phyloP scores from a whole-genome alignment of 2,888 invertebrate genomes.

The Rhyacophila evoluta region DNA sequence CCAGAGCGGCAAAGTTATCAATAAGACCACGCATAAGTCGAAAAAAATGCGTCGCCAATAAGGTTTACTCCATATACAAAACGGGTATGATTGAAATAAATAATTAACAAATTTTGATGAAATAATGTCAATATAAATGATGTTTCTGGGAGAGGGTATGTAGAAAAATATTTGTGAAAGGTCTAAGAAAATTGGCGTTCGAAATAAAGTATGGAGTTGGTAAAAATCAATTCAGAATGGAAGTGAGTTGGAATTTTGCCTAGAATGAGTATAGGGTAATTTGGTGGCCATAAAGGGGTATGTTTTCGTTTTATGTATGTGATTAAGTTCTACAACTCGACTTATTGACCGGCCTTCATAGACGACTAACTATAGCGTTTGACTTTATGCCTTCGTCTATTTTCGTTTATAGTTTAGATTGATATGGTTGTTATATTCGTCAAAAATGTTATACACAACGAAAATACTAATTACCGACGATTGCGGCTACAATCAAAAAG shows the following conservation, averaged over 20 bases:
- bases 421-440: background rate
- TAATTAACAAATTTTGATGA: too few species aligned
- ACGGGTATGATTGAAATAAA: too few species aligned
- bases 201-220: background rate
- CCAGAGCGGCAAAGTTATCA: too few species aligned
- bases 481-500: too few species aligned
- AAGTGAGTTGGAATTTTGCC: background rate
- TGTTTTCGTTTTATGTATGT: constrained; percentile 18
- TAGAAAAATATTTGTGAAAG: too few species aligned
- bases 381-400: background rate
- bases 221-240: background rate
- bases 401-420: background rate
- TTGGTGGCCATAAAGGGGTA: background rate
- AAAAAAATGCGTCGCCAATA: too few species aligned
- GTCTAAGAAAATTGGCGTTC: background rate
- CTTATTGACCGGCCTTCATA: constrained; percentile 2
- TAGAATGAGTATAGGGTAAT: background rate
- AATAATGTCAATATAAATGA: too few species aligned
- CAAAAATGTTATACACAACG: background rate
- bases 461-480: background rate
- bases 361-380: background rate
- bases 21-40: too few species aligned
- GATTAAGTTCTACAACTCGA: background rate
- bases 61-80: too few species aligned
- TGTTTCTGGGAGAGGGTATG: too few species aligned